Base-by-base conservation (phyloP, 2,888 invertebrate species). In the Diplazon laetatorius region DNA sequence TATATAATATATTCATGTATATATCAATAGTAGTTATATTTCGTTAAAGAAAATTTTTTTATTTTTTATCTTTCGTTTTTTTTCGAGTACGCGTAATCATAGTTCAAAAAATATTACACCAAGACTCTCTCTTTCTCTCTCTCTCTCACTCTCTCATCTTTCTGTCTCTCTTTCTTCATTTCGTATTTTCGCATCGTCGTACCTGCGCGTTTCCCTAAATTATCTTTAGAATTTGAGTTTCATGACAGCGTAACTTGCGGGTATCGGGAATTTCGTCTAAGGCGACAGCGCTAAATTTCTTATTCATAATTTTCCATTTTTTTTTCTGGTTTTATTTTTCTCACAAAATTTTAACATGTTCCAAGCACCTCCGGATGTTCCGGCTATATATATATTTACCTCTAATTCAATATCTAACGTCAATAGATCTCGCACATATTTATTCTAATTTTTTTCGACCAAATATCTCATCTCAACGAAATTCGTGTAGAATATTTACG, bases 101-200 rank as follows among this genome's bases (percentile, higher is more conserved):
- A 71, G 75, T 71, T 78, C 74, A 78, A 78, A 78, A 78, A 78
- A 78, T 78, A 78, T 75, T 70, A 78, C 78, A 78, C 75, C 75
- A 71, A 71, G 65, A 75, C 42, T 75, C 62, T 68, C 62, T 55
- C 55, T 55, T 22, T 14, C 30, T 25, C 18, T 48, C 50, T 25
- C 25, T 52, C n/a, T 55, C n/a, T 30, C 16, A 59, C 20, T 59
- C 35, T 75, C 46, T 68, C 62, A 30, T 6, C 30, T 30, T 14
- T 25, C 22, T 50, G 25, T 35, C 30, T 55, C 14, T 55, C 16
- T 30, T 16, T 66, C 20, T 59, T 20, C 68, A 25, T 68, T 52
- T 39, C 35, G 25, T 39, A 14, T 63, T 48, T 37, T 39, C 55
- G 59, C 69, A 12, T 55, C 48, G 25, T 74, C 74, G 46, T 66